phyloP scores from a whole-genome alignment of 1,140 invertebrate species.

The Semibalanus balanoides region DNA sequence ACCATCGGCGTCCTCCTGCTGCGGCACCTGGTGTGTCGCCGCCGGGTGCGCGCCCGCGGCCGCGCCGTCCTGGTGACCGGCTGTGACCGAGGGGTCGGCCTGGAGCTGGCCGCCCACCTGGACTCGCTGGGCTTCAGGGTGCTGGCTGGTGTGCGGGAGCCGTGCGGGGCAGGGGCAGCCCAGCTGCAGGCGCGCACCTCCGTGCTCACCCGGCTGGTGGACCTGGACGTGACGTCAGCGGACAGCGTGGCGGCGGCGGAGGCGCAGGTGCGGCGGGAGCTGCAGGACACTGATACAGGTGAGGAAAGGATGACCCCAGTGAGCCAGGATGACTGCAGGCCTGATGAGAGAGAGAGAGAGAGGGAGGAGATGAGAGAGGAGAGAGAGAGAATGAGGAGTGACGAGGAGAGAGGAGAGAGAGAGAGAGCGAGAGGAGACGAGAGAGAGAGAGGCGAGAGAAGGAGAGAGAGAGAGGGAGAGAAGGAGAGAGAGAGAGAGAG shows the following conservation, averaged over 20 bases:
- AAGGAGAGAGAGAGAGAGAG: too few relatives aligned
- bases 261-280: neutral
- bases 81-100: conserved; percentile 31
- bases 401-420: too few relatives aligned
- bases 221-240: neutral
- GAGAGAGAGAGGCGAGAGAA: too few relatives aligned
- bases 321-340: too few relatives aligned
- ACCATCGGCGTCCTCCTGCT: neutral
- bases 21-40: neutral
- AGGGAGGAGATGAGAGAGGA: too few relatives aligned
- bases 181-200: neutral
- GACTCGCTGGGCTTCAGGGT: conserved; percentile 23
- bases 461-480: too few relatives aligned
- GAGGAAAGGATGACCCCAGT: too few relatives aligned
- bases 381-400: too few relatives aligned
- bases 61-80: conserved; percentile 68
- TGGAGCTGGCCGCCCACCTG: conserved; percentile 29
- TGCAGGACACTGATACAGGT: too few relatives aligned
- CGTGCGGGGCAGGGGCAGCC: conserved; percentile 3
- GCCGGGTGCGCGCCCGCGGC: conserved; percentile 53
- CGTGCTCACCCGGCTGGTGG: neutral
- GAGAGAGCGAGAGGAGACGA: too few relatives aligned
- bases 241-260: neutral
- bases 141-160: conserved; percentile 10
- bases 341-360: too few relatives aligned